These are phyloP conservation scores for Masnerella sp. DNA, from an alignment of 2,888 invertebrate species.

Conservation along the genomic window DNA sequence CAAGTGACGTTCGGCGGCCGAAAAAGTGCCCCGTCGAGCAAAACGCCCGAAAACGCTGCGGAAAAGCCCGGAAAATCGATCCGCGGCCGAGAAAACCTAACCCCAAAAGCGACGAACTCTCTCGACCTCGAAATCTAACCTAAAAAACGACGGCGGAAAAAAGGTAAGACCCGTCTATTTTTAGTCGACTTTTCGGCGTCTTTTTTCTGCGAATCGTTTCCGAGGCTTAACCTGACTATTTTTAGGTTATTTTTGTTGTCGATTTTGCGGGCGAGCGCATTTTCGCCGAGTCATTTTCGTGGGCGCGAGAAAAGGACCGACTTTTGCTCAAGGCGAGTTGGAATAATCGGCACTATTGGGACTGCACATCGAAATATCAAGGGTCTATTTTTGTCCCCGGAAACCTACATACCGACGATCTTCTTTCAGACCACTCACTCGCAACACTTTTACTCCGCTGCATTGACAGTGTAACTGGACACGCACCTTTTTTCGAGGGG, in stretches of 20 bases:
- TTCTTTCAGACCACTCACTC: slow-evolving; percentile 56
- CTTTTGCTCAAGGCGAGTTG: slow-evolving; percentile 43
- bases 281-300: too few species aligned
- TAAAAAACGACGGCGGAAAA: background rate
- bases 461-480: slow-evolving; percentile 48
- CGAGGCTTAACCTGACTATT: background rate
- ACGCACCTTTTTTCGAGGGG: slow-evolving; percentile 29
- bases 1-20: too few species aligned
- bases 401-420: slow-evolving; percentile 74
- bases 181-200: slow-evolving; percentile 14
- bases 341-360: slow-evolving; percentile 59
- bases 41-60: too few species aligned
- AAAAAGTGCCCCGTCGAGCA: too few species aligned
- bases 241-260: background rate
- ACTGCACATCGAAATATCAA: slow-evolving; percentile 72
- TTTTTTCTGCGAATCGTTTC: slow-evolving; percentile 17
- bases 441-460: slow-evolving; percentile 46
- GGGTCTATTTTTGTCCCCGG: slow-evolving; percentile 73
- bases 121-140: too few species aligned
- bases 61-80: too few species aligned
- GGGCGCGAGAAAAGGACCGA: slow-evolving; percentile 33
- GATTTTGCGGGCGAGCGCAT: background rate
- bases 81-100: too few species aligned
- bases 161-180: slow-evolving; percentile 41
- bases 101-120: too few species aligned